Percentiles rank a stretch among this genome's conserved stretches.
Evolutionary conservation across 2,888 invertebrate species (phyloP).

Genomic region (Polyploca ridens): DNA sequence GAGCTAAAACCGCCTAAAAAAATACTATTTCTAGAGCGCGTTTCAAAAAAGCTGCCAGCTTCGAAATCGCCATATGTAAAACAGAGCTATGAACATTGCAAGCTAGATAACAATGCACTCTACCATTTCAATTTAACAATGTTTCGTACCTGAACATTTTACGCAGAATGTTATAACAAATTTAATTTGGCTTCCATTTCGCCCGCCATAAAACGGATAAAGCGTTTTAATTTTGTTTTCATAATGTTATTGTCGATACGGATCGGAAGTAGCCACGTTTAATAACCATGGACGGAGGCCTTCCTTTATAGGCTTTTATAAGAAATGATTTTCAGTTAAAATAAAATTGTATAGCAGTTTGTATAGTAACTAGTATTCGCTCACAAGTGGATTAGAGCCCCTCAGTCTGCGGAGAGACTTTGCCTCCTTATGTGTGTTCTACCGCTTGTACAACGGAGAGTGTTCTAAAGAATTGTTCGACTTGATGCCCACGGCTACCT

Average conservation of each 20-base stretch:
- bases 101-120: background rate
- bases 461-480: too few relatives aligned
- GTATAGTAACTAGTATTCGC: too few relatives aligned
- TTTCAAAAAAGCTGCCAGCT: background rate
- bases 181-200: slow-evolving; percentile 48
- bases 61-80: background rate
- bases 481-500: too few relatives aligned
- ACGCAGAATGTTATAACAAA: slow-evolving; percentile 33
- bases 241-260: slow-evolving; percentile 2
- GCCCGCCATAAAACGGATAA: slow-evolving; percentile 18
- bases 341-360: background rate
- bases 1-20: background rate
- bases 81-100: background rate
- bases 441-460: too few relatives aligned
- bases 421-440: too few relatives aligned
- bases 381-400: too few relatives aligned
- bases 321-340: background rate
- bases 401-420: too few relatives aligned
- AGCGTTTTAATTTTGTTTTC: background rate
- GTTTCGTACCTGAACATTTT: background rate
- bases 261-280: background rate
- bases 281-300: background rate
- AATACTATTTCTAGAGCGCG: background rate
- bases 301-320: background rate
- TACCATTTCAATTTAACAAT: background rate